A percentile compares a stretch with the other conserved stretches of the same genome.
phyloP scores from a whole-genome alignment of 23 tunicate genomes.

The Corella eumyota region DNA sequence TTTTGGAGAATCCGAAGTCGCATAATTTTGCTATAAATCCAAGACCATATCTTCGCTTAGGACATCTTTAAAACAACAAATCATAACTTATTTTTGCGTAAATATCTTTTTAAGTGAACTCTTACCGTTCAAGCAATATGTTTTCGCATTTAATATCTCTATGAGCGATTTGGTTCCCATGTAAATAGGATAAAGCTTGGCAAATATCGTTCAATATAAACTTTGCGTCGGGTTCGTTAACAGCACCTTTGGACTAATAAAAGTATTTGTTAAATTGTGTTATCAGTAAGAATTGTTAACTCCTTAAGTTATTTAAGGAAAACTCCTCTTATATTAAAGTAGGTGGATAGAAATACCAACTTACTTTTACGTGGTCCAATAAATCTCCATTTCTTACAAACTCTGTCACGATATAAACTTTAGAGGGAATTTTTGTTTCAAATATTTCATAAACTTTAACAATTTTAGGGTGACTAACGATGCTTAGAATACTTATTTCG shows the following conservation, averaged over 20 bases:
- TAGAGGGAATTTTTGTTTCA: constrained; percentile 38
- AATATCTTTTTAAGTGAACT: no score
- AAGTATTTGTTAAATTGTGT: neutral
- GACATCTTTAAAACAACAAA: no score
- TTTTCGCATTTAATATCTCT: constrained; percentile 92
- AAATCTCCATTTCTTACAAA: constrained; percentile 55
- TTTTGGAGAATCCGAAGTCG: constrained; percentile 83
- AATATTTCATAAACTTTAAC: constrained; percentile 71
- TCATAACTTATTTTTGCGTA: no score
- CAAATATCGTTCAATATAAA: constrained; percentile 42
- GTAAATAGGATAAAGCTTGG: constrained; percentile 55
- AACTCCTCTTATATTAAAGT: no score
- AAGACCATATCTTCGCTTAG: constrained; percentile 10
- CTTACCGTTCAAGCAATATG: constrained; percentile 43
- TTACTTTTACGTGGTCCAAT: constrained; percentile 71
- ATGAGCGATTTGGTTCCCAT: constrained; percentile 55
- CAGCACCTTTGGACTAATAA: constrained; percentile 48
- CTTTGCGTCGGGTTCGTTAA: constrained; percentile 41
- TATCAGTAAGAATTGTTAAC: neutral
- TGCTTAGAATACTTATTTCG: constrained; percentile 63
- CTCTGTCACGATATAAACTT: constrained; percentile 85
- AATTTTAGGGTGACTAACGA: constrained; percentile 55
- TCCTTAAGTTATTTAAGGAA: no score
- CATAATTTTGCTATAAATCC: constrained; percentile 64
- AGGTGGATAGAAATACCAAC: no score